phyloP scores from a whole-genome alignment of 2,797 vertebrate species.

The Phrynocephalus guinanensis region DNA sequence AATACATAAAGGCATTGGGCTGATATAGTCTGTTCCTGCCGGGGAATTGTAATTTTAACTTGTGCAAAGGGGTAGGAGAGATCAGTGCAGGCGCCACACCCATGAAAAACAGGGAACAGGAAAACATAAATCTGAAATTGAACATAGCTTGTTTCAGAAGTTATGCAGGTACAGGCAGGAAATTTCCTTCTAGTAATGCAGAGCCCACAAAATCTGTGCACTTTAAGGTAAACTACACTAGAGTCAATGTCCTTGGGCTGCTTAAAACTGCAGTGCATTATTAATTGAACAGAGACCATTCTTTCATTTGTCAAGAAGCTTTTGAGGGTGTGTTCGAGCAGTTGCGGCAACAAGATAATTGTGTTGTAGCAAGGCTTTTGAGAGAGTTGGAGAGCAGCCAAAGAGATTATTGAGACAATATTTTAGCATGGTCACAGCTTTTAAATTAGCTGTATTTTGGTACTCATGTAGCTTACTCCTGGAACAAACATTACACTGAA shows the following conservation, averaged over 20 bases:
- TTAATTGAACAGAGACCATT: background rate
- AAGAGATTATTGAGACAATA: slow-evolving; percentile 2
- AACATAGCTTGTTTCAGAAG: slow-evolving; percentile 30
- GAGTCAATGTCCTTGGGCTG: background rate
- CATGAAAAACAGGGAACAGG: background rate
- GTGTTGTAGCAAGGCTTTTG: background rate
- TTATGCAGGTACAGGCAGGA: background rate
- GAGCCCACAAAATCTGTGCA: background rate
- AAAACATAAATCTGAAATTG: slow-evolving; percentile 7
- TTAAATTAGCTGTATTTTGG: background rate
- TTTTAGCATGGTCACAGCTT: background rate
- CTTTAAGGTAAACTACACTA: background rate
- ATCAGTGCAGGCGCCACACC: background rate
- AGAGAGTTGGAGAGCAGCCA: background rate
- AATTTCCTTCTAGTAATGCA: background rate
- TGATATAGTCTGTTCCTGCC: background rate
- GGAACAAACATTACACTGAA: background rate
- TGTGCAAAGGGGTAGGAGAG: background rate
- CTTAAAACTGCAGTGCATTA: slow-evolving; percentile 21
- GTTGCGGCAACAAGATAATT: slow-evolving; percentile 15
- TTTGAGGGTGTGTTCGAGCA: background rate
- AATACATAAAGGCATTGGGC: background rate
- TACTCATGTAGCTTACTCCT: background rate
- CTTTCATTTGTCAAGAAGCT: background rate
- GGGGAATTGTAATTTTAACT: background rate